Conservation (phyloP, 2,888 invertebrate genomes). For the Lamellibrachia satsuma region DNA sequence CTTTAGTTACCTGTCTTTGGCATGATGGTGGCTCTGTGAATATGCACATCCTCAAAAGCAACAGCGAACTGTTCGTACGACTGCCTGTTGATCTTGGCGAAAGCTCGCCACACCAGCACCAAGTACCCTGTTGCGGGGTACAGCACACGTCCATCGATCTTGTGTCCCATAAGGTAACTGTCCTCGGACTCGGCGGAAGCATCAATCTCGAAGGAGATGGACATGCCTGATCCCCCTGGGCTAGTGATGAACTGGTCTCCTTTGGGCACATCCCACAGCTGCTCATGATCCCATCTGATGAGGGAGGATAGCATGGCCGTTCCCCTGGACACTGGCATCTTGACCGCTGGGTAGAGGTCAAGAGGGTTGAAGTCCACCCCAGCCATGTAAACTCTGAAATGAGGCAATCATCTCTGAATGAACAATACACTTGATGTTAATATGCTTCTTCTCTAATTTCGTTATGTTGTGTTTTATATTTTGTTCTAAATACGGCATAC, state of each 20-base stretch:
- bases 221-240: conserved; percentile 41
- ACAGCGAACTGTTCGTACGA: conserved; percentile 81
- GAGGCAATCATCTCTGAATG: background rate
- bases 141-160: conserved; percentile 87
- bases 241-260: conserved; percentile 47
- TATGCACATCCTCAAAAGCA: conserved; percentile 87
- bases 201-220: conserved; percentile 56
- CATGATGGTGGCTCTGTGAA: conserved; percentile 89
- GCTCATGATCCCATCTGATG: conserved; percentile 89
- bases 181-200: conserved; percentile 63
- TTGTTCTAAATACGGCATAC: too few relatives aligned
- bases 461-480: too few relatives aligned
- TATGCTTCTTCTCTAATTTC: too few relatives aligned
- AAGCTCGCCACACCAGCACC: conserved; percentile 70
- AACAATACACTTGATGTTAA: too few relatives aligned
- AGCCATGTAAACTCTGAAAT: conserved; percentile 75
- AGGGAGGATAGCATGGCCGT: conserved; percentile 86
- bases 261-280: conserved; percentile 76
- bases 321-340: conserved; percentile 81
- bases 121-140: conserved; percentile 83
- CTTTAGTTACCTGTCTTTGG: conserved; percentile 75
- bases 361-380: conserved; percentile 81
- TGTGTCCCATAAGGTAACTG: conserved; percentile 74
- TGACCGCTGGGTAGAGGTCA: conserved; percentile 75
- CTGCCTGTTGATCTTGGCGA: conserved; percentile 63